A percentile compares a stretch with the other conserved stretches of the same genome.
phyloP scores from a whole-genome alignment of 2,888 invertebrate species.

The Himalopsyche kuldschensis region DNA sequence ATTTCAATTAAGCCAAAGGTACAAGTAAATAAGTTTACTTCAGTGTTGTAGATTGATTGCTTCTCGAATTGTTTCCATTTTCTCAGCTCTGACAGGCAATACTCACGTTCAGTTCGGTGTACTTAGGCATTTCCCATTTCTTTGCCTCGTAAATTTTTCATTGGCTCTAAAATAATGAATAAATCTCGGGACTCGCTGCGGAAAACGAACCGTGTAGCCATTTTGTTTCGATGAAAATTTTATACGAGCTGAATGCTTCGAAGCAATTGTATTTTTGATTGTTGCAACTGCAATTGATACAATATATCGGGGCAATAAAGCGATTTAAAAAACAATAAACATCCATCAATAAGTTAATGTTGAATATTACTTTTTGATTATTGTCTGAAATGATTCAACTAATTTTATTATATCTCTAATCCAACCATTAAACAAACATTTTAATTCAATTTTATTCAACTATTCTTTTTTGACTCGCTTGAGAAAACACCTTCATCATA shows the following conservation, averaged over 20 bases:
- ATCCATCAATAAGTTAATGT: too few species aligned
- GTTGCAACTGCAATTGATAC: constrained; percentile 26
- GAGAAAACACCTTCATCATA: too few species aligned
- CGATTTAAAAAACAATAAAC: background rate
- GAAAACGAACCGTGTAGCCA: constrained; percentile 30
- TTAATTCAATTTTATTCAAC: too few species aligned
- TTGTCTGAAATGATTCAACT: too few species aligned
- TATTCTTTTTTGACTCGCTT: too few species aligned
- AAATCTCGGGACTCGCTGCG: constrained; percentile 22
- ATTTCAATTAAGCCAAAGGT: background rate
- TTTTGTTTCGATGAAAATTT: constrained; percentile 30
- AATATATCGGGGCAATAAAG: background rate
- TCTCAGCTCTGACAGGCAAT: background rate
- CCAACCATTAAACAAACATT: too few species aligned
- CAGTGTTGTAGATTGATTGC: background rate
- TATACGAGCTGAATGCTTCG: constrained; percentile 15
- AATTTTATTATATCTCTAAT: too few species aligned
- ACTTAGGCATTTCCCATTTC: constrained; percentile 30
- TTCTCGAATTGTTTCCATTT: background rate
- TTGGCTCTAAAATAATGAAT: constrained; percentile 35
- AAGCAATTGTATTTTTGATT: constrained; percentile 7
- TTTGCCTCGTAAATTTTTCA: constrained; percentile 30
- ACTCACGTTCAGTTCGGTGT: background rate
- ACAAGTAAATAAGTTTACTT: background rate
- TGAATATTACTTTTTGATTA: too few species aligned